Evolutionary conservation across 2,888 invertebrate genomes (phyloP), one percentile per base, ranked within the genome.

Genomic region (Tortrix viridana): DNA sequence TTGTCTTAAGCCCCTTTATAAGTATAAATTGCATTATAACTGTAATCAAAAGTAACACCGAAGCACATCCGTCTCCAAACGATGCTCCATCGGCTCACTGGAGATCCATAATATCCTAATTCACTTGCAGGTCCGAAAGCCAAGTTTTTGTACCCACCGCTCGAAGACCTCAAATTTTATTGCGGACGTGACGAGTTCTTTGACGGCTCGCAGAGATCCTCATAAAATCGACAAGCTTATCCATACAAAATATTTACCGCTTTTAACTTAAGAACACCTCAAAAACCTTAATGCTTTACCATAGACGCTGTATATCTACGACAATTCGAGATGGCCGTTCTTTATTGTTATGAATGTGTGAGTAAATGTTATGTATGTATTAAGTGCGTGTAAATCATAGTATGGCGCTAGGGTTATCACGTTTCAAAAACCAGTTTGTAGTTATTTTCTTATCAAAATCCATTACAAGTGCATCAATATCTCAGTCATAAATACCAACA

Each of bases 181-280:
- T 78, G 82, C 79, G 72, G 84, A 88, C 88, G 86, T 88, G 87
- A 85, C 79, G 72, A 70, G 80, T 76, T 74, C 76, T 79, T 74
- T 68, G 73, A 75, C 73, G 70, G 48, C 53, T 20, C 46, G 38
- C 19, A 37, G 55, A 55, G 62, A 46, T 62, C 50, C 53, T 53
- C 54, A 47, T 53, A 58, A 58, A 47, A 48, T 46, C 44, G 18
- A 23, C 55, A 55, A 61, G 56, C 20, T 19, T 18, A 22, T 22
- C 20, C 19, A 22, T 18, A 56, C 19, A 23, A 26, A 41, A 46
- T 61, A 23, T 32, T 59, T 44, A 38, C 26, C 37, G 44, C 37
- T 55, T 61, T 56, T 56, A 22, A 61, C 37, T 56, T 18, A 18
- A n/a, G n/a, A 41, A 41, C 22, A 7, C 6, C 16, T 41, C 16